These are phyloP conservation scores for Aphis craccivora DNA, from an alignment of 1,140 invertebrate genomes.

Conservation along the genomic window DNA sequence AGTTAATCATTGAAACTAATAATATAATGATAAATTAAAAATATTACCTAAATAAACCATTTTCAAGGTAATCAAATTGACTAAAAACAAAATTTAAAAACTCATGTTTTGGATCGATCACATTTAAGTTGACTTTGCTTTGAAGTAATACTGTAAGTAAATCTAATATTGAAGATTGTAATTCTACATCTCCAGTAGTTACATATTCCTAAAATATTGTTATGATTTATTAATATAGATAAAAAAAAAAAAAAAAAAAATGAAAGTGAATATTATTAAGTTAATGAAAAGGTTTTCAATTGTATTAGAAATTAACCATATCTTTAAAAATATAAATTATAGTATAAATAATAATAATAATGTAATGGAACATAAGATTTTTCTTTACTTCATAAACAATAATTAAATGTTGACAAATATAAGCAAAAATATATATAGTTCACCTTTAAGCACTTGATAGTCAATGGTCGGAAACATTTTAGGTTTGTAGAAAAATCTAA, in stretches of 20 bases:
- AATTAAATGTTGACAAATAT: not conserved
- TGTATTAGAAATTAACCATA: not conserved
- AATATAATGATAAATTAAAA: slow-evolving; percentile 19
- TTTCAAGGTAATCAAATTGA: slow-evolving; percentile 52
- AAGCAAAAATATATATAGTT: not conserved
- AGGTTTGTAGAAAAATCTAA: slow-evolving; percentile 60
- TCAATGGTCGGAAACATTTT: slow-evolving; percentile 57
- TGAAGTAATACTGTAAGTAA: slow-evolving; percentile 40
- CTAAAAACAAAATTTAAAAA: slow-evolving; percentile 53
- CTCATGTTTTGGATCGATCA: slow-evolving; percentile 50
- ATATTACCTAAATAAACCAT: slow-evolving; percentile 65
- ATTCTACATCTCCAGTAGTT: slow-evolving; percentile 48
- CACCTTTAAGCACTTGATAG: slow-evolving; percentile 52
- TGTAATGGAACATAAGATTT: not conserved
- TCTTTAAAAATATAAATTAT: not conserved
- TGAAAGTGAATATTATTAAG: not conserved
- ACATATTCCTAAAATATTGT: slow-evolving; percentile 47
- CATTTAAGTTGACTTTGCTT: slow-evolving; percentile 36
- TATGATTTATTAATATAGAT: not conserved
- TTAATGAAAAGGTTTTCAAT: not conserved
- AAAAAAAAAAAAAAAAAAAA: not conserved
- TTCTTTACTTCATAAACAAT: not conserved
- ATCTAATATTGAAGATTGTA: slow-evolving; percentile 45
- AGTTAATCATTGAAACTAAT: not conserved
- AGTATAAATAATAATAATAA: no score